Base-by-base conservation (phyloP, 1,140 invertebrate species). In the Hylaeus volcanicus region DNA sequence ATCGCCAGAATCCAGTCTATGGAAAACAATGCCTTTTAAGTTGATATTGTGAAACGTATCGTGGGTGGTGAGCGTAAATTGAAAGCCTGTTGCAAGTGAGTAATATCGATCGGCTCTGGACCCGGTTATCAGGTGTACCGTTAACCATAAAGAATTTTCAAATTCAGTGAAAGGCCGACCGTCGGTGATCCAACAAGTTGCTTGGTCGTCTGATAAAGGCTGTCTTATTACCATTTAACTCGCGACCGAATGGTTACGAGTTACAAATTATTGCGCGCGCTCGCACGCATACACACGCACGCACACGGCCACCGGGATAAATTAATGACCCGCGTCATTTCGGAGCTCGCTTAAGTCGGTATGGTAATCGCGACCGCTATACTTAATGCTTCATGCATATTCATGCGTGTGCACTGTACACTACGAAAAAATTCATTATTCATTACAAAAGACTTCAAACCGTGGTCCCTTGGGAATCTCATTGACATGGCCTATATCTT, bases 121-220 rank as follows among this genome's bases (percentile, higher is more conserved):
- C 12, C n/a, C 5, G 39, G 56, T 73, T 73, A 73, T 73, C 71
- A 73, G 56, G 71, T 73, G 71, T 37, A 61, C 71, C 39, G 71
- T 60, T 45, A 56, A 14, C 11, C 56, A 26, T 73, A 73, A 73
- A 73, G 71, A 73, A 73, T 73, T 73, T 73, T 73, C 56, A 55
- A 60, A 15, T 73, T 60, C n/a, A 56, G 71, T 73, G 71, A 73
- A 73, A 73, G 71, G 71, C 56, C n/a, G 11, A n/a, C 26, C 26
- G 51, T 45, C 6, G 48, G 66, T 55, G 71, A 73, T 73, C 71
- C 60, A 73, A n/a, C 71, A 37, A 43, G 69, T 43, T 14, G 69
- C 1, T 26, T 4, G 56, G n/a, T 41, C 56, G 39, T 45, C n/a
- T 61, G 56, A 73, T 73, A 73, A 73, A 56, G 11, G 41, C n/a